Evolutionary conservation across 1,140 invertebrate genomes (phyloP).

Genomic region (Eueides isabella): DNA sequence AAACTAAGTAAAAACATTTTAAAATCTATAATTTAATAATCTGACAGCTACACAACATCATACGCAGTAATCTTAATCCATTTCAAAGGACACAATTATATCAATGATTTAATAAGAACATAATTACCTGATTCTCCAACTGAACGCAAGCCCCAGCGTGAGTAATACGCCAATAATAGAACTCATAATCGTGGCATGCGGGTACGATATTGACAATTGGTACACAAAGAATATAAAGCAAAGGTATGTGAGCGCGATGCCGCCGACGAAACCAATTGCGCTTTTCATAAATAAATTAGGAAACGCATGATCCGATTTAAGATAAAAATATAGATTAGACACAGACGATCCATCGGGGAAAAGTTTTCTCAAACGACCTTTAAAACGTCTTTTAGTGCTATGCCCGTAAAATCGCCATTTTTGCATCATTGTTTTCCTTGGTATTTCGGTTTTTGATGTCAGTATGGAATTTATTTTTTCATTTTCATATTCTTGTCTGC

Average conservation of each 20-base stretch:
- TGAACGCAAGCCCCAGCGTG: slow-evolving; percentile 86
- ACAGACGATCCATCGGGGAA: slow-evolving; percentile 70
- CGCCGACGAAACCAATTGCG: slow-evolving; percentile 83
- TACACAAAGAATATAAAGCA: slow-evolving; percentile 86
- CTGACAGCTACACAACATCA: no score
- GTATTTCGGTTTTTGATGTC: slow-evolving; percentile 62
- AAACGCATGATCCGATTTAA: slow-evolving; percentile 82
- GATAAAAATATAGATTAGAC: slow-evolving; percentile 68
- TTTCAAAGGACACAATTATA: neutral
- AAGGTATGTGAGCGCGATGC: slow-evolving; percentile 85
- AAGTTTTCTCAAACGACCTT: slow-evolving; percentile 56
- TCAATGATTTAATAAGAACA: neutral
- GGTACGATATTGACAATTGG: slow-evolving; percentile 83
- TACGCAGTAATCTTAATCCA: no score
- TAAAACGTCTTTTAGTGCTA: slow-evolving; percentile 70
- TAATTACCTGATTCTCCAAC: slow-evolving; percentile 83
- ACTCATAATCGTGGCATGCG: slow-evolving; percentile 83
- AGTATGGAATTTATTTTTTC: slow-evolving; percentile 81
- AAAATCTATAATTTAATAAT: neutral
- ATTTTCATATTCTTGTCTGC: slow-evolving; percentile 70
- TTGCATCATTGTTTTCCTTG: slow-evolving; percentile 65
- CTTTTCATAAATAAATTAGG: slow-evolving; percentile 85
- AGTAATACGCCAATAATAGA: slow-evolving; percentile 84
- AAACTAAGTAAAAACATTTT: neutral
- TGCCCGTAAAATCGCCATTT: slow-evolving; percentile 69